These are phyloP conservation scores for Muscicapa adusta DNA, from an alignment of 2,113 vertebrate species.

Conservation along the genomic window DNA sequence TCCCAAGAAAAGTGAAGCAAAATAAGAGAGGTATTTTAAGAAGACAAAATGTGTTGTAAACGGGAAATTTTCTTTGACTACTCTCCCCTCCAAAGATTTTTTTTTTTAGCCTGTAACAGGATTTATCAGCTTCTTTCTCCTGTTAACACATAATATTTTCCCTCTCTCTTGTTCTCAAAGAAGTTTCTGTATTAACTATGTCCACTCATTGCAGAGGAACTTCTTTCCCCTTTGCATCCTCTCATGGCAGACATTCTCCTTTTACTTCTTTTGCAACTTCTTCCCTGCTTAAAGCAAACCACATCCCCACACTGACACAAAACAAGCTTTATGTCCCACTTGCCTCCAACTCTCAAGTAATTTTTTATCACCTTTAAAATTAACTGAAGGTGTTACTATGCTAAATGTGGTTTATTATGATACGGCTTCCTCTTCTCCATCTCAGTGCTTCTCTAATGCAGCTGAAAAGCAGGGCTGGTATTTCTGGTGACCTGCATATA, in stretches of 20 bases:
- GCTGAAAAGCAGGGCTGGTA: neutral
- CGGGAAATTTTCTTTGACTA: neutral
- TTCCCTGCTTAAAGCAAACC: neutral
- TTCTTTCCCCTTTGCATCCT: neutral
- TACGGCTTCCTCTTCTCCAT: neutral
- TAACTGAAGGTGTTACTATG: neutral
- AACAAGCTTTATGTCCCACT: neutral
- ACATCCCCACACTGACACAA: neutral
- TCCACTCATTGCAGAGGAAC: neutral
- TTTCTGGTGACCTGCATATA: neutral
- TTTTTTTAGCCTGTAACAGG: neutral
- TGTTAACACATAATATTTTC: neutral
- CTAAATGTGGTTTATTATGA: neutral
- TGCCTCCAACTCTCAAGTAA: neutral
- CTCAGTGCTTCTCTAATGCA: neutral
- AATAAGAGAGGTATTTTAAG: neutral
- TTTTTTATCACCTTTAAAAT: conserved; percentile 8
- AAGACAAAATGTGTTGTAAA: neutral
- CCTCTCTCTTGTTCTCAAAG: neutral
- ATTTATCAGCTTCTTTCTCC: neutral
- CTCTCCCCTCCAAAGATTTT: neutral
- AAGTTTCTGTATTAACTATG: neutral
- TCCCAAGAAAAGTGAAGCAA: neutral
- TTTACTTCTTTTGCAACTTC: neutral
- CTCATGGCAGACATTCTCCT: neutral